These are phyloP conservation scores for Crematogaster levior DNA, from an alignment of 2,888 invertebrate species.

Conservation along the genomic window DNA sequence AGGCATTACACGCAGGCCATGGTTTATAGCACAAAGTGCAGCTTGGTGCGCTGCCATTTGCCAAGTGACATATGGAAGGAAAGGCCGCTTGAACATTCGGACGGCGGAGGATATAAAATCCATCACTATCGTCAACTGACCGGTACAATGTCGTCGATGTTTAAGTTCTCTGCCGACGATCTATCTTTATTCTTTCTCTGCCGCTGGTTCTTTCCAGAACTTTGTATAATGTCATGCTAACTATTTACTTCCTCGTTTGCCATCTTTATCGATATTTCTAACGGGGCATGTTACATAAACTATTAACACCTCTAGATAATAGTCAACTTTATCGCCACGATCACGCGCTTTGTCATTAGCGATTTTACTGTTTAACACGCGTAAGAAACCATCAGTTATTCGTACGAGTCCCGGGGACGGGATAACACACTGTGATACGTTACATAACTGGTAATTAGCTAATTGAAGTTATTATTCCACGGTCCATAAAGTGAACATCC, in stretches of 20 bases:
- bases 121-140: constrained; percentile 61
- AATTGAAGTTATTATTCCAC: constrained; percentile 73
- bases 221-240: neutral
- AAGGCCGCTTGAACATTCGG: constrained; percentile 58
- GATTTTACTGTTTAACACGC: constrained; percentile 72
- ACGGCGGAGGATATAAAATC: constrained; percentile 66
- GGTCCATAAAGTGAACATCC: constrained; percentile 42
- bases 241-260: constrained; percentile 24
- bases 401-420: neutral
- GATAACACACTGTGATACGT: constrained; percentile 28
- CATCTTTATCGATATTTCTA: neutral
- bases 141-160: constrained; percentile 3
- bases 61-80: constrained; percentile 69
- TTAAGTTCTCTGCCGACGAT: neutral
- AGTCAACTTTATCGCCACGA: constrained; percentile 47
- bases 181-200: constrained; percentile 12
- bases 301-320: constrained; percentile 8
- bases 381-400: constrained; percentile 43
- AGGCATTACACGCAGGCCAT: constrained; percentile 69
- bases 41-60: constrained; percentile 59
- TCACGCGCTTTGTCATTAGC: constrained; percentile 69
- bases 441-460: constrained; percentile 64
- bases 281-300: constrained; percentile 17
- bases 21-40: constrained; percentile 77
- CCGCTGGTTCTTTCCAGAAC: neutral